Evolutionary conservation across 2,113 vertebrate species (phyloP).

Genomic region (Desmodus rotundus): DNA sequence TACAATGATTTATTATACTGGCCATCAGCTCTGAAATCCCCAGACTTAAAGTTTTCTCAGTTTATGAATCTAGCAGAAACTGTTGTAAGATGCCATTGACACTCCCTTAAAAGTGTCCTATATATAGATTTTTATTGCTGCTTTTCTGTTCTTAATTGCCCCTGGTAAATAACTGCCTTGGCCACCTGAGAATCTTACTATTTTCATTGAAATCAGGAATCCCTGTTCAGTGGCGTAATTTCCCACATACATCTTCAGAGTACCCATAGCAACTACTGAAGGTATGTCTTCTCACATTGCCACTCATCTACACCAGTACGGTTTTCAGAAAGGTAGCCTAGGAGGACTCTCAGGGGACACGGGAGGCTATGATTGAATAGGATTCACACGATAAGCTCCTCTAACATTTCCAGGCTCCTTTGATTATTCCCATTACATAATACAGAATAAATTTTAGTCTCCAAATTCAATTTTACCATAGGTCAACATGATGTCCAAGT

Average conservation of each 20-base stretch:
- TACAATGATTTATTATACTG: not conserved
- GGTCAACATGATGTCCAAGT: not conserved
- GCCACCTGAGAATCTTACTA: not conserved
- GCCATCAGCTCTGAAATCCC: not conserved
- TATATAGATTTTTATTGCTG: not conserved
- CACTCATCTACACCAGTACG: not conserved
- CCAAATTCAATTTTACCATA: not conserved
- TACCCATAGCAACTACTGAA: not conserved
- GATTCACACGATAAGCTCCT: not conserved
- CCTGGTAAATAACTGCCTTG: not conserved
- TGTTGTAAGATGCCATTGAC: not conserved
- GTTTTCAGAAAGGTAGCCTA: not conserved
- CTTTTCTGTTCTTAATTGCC: not conserved
- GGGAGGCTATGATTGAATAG: not conserved
- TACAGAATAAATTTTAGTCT: not conserved
- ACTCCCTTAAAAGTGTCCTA: not conserved
- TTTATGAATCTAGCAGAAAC: not conserved
- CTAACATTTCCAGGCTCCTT: not conserved
- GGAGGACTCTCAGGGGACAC: not conserved
- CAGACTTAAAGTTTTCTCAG: not conserved
- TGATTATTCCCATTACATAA: not conserved
- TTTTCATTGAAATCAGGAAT: not conserved
- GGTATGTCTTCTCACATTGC: not conserved
- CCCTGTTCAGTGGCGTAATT: not conserved
- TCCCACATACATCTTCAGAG: not conserved